Conservation (phyloP, 2,888 invertebrate species). For the Chrysotoxum bicinctum region DNA sequence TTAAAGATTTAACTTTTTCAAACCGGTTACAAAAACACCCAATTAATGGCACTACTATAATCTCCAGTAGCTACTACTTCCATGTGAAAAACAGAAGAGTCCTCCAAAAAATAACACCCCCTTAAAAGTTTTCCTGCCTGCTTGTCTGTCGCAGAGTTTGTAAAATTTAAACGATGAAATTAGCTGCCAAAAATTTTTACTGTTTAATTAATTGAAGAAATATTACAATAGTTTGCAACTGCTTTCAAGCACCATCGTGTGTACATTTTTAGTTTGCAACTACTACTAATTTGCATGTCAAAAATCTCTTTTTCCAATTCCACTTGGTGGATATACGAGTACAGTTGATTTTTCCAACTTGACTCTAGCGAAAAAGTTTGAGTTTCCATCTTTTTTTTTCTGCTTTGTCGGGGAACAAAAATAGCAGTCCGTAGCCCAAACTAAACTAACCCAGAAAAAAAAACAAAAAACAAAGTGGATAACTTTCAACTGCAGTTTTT, state of each 20-base stretch:
- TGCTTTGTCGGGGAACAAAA: slow-evolving; percentile 19
- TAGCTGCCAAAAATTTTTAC: slow-evolving; percentile 33
- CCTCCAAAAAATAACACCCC: not conserved
- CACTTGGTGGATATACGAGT: slow-evolving; percentile 18
- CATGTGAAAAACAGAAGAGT: not conserved
- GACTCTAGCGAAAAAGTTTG: slow-evolving; percentile 13
- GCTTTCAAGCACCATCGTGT: slow-evolving; percentile 38
- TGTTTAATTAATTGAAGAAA: slow-evolving; percentile 65
- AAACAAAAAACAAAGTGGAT: slow-evolving; percentile 50
- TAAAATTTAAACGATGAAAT: slow-evolving; percentile 11
- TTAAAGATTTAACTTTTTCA: no score
- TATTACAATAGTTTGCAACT: slow-evolving; percentile 35
- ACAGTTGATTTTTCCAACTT: slow-evolving; percentile 41
- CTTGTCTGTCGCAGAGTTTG: not conserved
- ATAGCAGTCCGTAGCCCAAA: slow-evolving; percentile 53
- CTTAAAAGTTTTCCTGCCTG: not conserved
- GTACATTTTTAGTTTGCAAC: slow-evolving; percentile 6
- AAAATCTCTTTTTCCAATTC: slow-evolving; percentile 30
- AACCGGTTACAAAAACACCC: no score
- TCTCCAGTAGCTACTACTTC: not conserved
- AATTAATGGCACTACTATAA: no score
- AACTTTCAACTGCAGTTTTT: slow-evolving; percentile 65
- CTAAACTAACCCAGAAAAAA: slow-evolving; percentile 9
- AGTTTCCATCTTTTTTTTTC: not conserved
- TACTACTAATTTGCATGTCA: slow-evolving; percentile 46